Percentiles rank a stretch among this genome's conserved stretches.
Evolutionary conservation across 35 echinoderm and acorn worm genomes (phyloP).

Genomic region (Diadema setosum): DNA sequence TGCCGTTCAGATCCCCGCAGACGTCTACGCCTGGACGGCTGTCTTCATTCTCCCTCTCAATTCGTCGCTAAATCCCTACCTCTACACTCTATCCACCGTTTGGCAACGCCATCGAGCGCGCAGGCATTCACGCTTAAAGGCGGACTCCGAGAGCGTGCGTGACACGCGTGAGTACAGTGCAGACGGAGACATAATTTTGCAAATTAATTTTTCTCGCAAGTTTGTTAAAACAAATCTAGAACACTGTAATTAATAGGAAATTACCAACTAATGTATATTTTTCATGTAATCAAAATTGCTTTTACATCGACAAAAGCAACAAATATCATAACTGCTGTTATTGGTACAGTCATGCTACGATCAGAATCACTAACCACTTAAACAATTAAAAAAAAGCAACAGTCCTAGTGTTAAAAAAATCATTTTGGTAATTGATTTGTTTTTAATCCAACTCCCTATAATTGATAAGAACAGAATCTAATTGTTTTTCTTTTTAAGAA

Average conservation of each 20-base stretch:
- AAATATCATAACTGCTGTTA: no score
- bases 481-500: no score
- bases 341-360: no score
- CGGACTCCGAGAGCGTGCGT: not conserved
- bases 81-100: slow-evolving; percentile 54
- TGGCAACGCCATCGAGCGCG: not conserved
- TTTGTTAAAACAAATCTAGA: not conserved
- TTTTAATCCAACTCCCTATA: no score
- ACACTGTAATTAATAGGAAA: not conserved
- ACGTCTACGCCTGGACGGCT: slow-evolving; percentile 72
- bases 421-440: no score
- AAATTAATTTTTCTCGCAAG: not conserved
- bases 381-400: no score
- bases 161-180: not conserved
- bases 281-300: no score
- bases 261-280: no score
- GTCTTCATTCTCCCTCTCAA: slow-evolving; percentile 73
- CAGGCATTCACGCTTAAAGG: not conserved
- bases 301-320: no score
- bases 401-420: no score
- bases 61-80: slow-evolving; percentile 66
- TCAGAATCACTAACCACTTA: no score
- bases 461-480: no score
- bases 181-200: not conserved
- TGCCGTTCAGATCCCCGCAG: not conserved